Evolutionary conservation across 2,888 invertebrate species (phyloP).

Genomic region (Dusona sp.): DNA sequence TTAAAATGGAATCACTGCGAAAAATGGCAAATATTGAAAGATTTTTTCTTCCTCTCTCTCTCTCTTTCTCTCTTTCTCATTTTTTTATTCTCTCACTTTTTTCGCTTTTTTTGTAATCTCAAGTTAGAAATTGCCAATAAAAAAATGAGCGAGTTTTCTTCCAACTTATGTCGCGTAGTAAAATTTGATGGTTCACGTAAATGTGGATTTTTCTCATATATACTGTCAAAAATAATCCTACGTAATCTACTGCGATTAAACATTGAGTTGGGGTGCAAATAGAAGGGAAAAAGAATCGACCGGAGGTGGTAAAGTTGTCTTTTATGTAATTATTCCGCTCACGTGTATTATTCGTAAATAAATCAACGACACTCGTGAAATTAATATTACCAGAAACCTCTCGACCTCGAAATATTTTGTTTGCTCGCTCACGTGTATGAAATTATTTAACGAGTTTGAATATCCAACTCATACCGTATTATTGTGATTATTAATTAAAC

Average conservation of each 20-base stretch:
- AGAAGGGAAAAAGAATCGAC: background rate
- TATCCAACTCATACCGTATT: background rate
- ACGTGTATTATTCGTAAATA: constrained; percentile 19
- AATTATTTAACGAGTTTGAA: constrained; percentile 5
- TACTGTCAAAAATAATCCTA: constrained; percentile 31
- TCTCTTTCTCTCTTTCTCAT: background rate
- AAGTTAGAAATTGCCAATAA: constrained; percentile 16
- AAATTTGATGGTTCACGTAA: constrained; percentile 37
- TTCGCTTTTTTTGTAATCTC: background rate
- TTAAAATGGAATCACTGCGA: constrained; percentile 54
- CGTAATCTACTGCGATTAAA: constrained; percentile 31
- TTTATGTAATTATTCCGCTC: background rate
- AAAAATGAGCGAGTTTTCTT: background rate
- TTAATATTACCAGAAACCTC: constrained; percentile 1
- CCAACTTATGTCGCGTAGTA: constrained; percentile 23
- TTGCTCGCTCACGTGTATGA: background rate
- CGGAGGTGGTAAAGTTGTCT: constrained; percentile 16
- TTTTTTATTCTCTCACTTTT: background rate
- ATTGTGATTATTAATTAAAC: background rate
- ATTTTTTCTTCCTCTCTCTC: constrained; percentile 1
- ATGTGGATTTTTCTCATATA: constrained; percentile 35
- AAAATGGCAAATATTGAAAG: constrained; percentile 55
- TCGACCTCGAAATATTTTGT: background rate
- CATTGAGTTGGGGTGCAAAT: constrained; percentile 4
- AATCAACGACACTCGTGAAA: background rate